These are phyloP conservation scores for Cynocephalus volans DNA, from an alignment of 2,113 vertebrate genomes.

Conservation along the genomic window DNA sequence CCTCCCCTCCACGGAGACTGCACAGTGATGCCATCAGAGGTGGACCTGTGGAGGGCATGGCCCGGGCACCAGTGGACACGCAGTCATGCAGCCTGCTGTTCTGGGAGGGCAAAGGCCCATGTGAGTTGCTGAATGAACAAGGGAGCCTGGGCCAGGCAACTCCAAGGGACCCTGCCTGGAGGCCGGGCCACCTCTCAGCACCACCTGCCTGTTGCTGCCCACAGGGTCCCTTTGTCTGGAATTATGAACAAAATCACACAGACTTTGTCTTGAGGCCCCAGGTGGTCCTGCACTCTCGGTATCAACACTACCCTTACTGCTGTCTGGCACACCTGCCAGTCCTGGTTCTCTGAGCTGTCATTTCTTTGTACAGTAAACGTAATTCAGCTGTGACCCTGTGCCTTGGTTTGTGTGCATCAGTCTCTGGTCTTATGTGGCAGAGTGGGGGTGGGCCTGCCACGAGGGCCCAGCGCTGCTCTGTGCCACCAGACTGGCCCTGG, in stretches of 20 bases:
- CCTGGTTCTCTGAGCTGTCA: constrained; percentile 77
- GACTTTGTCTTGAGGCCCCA: constrained; percentile 52
- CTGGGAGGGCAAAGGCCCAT: background rate
- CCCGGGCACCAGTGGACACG: background rate
- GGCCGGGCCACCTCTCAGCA: background rate
- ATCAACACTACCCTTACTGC: constrained; percentile 89
- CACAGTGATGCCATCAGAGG: background rate
- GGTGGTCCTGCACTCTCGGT: constrained; percentile 64
- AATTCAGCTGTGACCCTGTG: constrained; percentile 81
- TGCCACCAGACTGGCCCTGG: background rate
- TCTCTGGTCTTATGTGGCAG: constrained; percentile 54
- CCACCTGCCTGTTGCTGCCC: background rate
- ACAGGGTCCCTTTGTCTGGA: background rate
- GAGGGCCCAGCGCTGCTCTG: background rate
- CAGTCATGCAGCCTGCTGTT: background rate
- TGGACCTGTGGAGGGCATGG: background rate
- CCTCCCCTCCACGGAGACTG: background rate
- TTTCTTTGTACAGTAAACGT: constrained; percentile 90
- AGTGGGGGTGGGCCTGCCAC: background rate
- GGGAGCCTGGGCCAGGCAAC: background rate
- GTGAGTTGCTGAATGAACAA: background rate
- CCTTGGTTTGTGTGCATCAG: constrained; percentile 86
- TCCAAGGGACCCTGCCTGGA: background rate
- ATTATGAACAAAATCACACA: background rate
- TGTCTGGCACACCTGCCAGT: constrained; percentile 83